phyloP scores from a whole-genome alignment of 2,888 invertebrate genomes.

The Melieria crassipennis region DNA sequence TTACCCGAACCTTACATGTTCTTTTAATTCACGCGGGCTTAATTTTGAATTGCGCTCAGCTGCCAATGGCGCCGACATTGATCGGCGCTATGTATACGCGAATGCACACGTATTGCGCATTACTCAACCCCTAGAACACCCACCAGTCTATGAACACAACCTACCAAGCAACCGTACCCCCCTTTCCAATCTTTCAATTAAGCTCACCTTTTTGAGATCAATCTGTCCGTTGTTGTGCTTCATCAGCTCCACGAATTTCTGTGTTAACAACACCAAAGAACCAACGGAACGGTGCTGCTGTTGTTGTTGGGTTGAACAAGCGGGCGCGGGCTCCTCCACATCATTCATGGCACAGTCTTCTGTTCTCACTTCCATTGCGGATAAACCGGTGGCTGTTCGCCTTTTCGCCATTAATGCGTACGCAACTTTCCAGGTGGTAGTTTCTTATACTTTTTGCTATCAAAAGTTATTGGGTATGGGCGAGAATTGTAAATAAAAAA shows the following conservation, averaged over 20 bases:
- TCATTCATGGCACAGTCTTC: conserved; percentile 7
- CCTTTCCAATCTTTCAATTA: not conserved
- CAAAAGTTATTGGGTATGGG: not conserved
- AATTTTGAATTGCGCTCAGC: too few species aligned
- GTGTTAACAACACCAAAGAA: conserved; percentile 62
- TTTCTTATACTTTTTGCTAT: not conserved
- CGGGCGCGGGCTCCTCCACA: conserved; percentile 26
- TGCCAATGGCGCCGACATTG: too few species aligned
- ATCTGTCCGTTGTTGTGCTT: conserved; percentile 60
- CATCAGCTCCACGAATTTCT: conserved; percentile 63
- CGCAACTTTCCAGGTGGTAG: not conserved
- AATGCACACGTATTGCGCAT: not conserved
- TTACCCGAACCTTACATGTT: not conserved
- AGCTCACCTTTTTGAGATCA: conserved; percentile 62
- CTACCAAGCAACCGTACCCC: not conserved
- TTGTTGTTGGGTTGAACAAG: conserved; percentile 31
- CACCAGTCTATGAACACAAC: not conserved
- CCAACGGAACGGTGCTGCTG: conserved; percentile 56
- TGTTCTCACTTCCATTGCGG: conserved; percentile 5
- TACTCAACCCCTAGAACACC: not conserved
- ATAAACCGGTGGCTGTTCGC: too few species aligned
- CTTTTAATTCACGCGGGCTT: not conserved
- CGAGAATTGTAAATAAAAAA: conserved; percentile 24
- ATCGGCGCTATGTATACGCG: not conserved
- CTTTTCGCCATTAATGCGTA: not conserved